These are phyloP conservation scores for Cotesia vestalis DNA, from an alignment of 1,140 invertebrate species.

Conservation along the genomic window DNA sequence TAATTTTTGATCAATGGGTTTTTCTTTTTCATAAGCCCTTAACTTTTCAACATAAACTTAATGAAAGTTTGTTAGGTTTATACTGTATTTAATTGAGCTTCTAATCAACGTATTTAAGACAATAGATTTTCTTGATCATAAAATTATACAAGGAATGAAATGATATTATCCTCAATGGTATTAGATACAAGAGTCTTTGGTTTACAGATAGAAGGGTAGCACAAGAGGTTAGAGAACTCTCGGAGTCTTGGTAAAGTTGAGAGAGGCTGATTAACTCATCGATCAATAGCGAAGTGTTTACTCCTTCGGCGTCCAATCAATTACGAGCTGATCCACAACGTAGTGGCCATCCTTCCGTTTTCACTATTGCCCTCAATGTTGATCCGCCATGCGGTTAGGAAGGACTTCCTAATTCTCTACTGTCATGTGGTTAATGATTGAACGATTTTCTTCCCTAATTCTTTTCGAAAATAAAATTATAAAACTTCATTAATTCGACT, in stretches of 20 bases:
- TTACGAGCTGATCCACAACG: constrained; percentile 53
- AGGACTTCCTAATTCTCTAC: neutral
- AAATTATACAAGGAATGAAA: neutral
- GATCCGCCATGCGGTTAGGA: constrained; percentile 6
- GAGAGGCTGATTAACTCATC: constrained; percentile 58
- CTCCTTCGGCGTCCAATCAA: constrained; percentile 57
- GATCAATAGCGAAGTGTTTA: constrained; percentile 60
- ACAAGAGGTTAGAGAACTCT: constrained; percentile 31
- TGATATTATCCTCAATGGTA: constrained; percentile 1
- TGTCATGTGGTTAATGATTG: constrained; percentile 5
- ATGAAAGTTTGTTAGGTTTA: too few species aligned
- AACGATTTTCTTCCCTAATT: neutral
- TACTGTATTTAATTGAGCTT: too few species aligned
- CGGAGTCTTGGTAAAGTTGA: constrained; percentile 16
- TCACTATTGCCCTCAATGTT: constrained; percentile 9
- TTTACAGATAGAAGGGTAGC: neutral
- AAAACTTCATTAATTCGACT: neutral
- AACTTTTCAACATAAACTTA: too few species aligned
- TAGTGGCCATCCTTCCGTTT: constrained; percentile 23
- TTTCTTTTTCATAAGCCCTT: too few species aligned
- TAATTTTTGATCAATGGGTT: too few species aligned
- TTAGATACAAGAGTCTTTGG: constrained; percentile 2
- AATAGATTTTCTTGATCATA: neutral
- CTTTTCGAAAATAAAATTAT: neutral
- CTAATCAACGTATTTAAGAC: too few species aligned